Evolutionary conservation across 2,113 vertebrate genomes (phyloP).

Genomic region (Tragelaphus imberbis): DNA sequence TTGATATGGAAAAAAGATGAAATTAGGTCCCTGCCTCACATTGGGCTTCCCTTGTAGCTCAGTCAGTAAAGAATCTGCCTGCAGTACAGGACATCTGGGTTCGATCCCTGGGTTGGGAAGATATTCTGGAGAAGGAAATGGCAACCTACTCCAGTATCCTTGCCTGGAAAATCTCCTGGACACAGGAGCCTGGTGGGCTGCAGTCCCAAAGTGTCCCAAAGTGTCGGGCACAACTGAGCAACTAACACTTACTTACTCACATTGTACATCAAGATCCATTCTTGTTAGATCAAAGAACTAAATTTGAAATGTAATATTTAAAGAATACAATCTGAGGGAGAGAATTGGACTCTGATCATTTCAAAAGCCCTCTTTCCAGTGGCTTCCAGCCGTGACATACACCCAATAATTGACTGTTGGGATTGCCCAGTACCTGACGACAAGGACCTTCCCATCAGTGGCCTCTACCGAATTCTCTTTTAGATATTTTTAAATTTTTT

Average conservation of each 20-base stretch:
- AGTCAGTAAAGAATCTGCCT: background rate
- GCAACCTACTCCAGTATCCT: background rate
- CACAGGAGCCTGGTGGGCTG: background rate
- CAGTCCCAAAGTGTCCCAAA: background rate
- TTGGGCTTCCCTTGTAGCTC: background rate
- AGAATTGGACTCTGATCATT: background rate
- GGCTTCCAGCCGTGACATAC: background rate
- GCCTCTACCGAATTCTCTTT: background rate
- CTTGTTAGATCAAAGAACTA: background rate
- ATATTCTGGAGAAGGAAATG: background rate
- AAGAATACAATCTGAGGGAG: background rate
- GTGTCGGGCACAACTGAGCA: background rate
- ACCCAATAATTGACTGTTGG: background rate
- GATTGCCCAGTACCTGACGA: background rate
- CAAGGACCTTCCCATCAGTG: background rate
- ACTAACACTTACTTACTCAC: background rate
- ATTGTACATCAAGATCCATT: background rate
- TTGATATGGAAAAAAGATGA: background rate
- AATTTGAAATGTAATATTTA: background rate
- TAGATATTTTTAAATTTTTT: background rate
- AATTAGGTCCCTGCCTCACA: background rate
- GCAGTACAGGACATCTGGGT: background rate
- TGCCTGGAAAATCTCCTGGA: background rate
- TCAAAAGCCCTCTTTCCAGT: background rate
- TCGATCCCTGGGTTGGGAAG: background rate